A percentile compares a stretch with the other conserved stretches of the same genome.
Conservation (phyloP, 2,797 vertebrate genomes). For the Catharus ustulatus region DNA sequence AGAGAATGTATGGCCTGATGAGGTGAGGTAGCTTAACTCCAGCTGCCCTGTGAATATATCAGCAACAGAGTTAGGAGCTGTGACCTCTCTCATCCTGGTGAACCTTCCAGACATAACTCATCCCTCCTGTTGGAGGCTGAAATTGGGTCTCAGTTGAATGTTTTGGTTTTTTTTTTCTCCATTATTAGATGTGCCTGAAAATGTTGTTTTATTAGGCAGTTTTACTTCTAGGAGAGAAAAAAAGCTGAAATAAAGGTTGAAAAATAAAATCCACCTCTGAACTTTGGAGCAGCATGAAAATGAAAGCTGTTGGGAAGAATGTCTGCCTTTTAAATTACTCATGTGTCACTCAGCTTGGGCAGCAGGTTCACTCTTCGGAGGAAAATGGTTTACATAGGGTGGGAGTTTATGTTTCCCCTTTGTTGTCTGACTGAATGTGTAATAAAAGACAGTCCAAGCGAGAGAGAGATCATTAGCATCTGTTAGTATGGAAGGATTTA, state of each 20-base stretch:
- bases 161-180: not conserved
- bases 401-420: slow-evolving; percentile 29
- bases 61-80: not conserved
- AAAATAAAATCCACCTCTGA: slow-evolving; percentile 5
- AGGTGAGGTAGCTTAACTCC: not conserved
- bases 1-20: not conserved
- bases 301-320: not conserved
- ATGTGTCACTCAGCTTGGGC: slow-evolving; percentile 5
- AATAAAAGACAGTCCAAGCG: slow-evolving; percentile 32
- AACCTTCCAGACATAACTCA: not conserved
- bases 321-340: slow-evolving; percentile 32
- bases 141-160: not conserved
- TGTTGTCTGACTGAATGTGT: not conserved
- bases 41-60: not conserved
- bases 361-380: slow-evolving; percentile 3
- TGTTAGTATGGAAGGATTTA: slow-evolving; percentile 41
- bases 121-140: not conserved
- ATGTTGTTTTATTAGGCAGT: not conserved
- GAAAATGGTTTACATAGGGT: slow-evolving; percentile 1
- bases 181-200: not conserved
- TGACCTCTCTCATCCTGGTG: not conserved
- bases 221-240: not conserved
- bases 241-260: slow-evolving; percentile 18
- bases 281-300: not conserved
- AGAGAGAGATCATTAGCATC: slow-evolving; percentile 34